phyloP scores from a whole-genome alignment of 2,113 vertebrate species.

The Cichladusa arquata region DNA sequence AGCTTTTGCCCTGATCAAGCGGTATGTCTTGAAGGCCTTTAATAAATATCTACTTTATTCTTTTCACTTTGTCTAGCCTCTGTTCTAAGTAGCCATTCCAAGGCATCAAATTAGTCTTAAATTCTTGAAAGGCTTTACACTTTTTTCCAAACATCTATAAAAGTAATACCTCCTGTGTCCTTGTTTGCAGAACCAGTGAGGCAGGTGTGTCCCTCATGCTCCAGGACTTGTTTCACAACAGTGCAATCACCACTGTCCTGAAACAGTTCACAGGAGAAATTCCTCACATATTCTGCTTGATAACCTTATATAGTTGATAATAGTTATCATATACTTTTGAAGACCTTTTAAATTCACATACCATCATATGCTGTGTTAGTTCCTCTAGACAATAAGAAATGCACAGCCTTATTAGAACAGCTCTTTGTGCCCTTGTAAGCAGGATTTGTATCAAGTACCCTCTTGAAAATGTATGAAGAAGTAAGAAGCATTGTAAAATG shows the following conservation, averaged over 20 bases:
- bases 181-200: neutral
- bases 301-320: neutral
- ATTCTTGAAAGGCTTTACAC: neutral
- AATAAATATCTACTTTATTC: neutral
- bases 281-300: neutral
- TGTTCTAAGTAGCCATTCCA: neutral
- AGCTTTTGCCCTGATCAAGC: neutral
- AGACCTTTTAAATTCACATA: neutral
- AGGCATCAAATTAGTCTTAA: neutral
- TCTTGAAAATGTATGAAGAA: slow-evolving; percentile 6
- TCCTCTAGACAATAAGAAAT: neutral
- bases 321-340: neutral
- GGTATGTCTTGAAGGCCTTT: neutral
- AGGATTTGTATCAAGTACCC: neutral
- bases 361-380: neutral
- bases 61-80: neutral
- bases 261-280: neutral
- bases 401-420: neutral
- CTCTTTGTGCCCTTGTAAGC: neutral
- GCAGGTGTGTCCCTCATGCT: neutral
- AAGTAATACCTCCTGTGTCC: neutral
- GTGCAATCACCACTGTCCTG: neutral
- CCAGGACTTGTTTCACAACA: neutral
- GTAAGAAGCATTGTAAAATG: neutral
- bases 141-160: neutral